These are phyloP conservation scores for Bombyx mandarina DNA, from an alignment of 1,140 invertebrate genomes.

Conservation along the genomic window DNA sequence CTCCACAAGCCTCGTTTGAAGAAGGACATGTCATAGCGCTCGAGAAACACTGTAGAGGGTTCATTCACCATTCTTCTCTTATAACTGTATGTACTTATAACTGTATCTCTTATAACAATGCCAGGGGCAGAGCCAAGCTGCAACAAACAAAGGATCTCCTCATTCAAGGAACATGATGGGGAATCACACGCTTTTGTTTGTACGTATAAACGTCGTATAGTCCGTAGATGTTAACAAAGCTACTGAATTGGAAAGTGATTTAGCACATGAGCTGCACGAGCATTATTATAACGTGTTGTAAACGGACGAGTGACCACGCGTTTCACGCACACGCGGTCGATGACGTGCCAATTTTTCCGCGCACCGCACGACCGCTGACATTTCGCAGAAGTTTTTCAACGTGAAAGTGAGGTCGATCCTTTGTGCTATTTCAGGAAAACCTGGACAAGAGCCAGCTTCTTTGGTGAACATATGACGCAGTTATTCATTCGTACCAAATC, in stretches of 20 bases:
- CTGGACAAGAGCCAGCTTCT: slow-evolving; percentile 48
- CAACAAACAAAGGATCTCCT: too few relatives aligned
- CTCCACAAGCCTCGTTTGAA: too few relatives aligned
- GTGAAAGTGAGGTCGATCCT: slow-evolving; percentile 53
- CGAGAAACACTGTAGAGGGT: too few relatives aligned
- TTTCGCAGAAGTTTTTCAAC: slow-evolving; percentile 60
- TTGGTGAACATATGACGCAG: slow-evolving; percentile 40
- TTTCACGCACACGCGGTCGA: slow-evolving; percentile 13
- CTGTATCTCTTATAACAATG: too few relatives aligned
- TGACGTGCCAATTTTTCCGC: slow-evolving; percentile 60
- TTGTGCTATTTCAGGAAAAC: slow-evolving; percentile 67
- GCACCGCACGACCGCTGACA: slow-evolving; percentile 35
- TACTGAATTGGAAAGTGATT: not conserved
- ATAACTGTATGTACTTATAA: too few relatives aligned
- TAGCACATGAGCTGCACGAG: not conserved
- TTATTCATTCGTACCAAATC: slow-evolving; percentile 11
- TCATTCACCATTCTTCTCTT: too few relatives aligned
- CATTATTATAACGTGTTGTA: not conserved
- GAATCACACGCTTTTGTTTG: not conserved
- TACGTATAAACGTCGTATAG: not conserved
- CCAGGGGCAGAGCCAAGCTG: too few relatives aligned
- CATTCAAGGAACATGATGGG: too few relatives aligned
- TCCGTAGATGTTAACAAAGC: not conserved
- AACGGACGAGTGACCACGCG: slow-evolving; percentile 1
- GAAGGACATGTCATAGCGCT: too few relatives aligned